A percentile compares a stretch with the other conserved stretches of the same genome.
These are phyloP conservation scores for Smittia sp. DNA, from an alignment of 2,888 invertebrate species.

Conservation along the genomic window DNA sequence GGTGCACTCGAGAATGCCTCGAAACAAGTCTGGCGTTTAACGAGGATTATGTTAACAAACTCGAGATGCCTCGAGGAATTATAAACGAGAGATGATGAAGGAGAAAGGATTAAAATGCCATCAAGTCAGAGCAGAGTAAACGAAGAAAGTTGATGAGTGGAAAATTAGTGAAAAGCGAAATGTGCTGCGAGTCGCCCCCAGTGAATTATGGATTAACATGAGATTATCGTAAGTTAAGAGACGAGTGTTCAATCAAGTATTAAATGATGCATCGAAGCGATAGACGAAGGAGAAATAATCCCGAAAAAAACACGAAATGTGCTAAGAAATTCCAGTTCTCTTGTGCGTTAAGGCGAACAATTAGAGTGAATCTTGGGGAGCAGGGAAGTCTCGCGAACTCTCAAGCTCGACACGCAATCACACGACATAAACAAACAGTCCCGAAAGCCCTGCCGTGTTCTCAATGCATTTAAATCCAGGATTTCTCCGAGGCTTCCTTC, in stretches of 20 bases:
- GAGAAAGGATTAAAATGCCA: constrained; percentile 12
- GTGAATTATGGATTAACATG: constrained; percentile 17
- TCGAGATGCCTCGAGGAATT: constrained; percentile 87
- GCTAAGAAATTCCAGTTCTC: constrained; percentile 16
- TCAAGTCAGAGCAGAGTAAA: background rate
- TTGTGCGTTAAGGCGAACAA: background rate
- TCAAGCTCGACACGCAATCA: background rate
- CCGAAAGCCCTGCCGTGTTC: background rate
- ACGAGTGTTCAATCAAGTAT: constrained; percentile 21
- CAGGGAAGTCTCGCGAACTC: background rate
- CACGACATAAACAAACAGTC: background rate
- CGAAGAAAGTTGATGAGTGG: constrained; percentile 1
- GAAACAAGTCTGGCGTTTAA: constrained; percentile 90
- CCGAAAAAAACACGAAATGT: background rate
- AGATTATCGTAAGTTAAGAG: constrained; percentile 9
- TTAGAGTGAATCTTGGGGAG: background rate
- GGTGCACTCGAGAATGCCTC: constrained; percentile 89
- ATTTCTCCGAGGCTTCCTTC: background rate
- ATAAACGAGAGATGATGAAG: constrained; percentile 53
- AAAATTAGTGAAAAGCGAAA: constrained; percentile 8
- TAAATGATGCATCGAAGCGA: constrained; percentile 2
- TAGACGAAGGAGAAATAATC: background rate
- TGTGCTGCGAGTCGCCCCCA: background rate
- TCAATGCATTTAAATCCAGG: background rate
- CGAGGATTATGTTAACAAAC: constrained; percentile 88